Evolutionary conservation across 2,113 vertebrate species (phyloP).

Genomic region (Burhinus oedicnemus): DNA sequence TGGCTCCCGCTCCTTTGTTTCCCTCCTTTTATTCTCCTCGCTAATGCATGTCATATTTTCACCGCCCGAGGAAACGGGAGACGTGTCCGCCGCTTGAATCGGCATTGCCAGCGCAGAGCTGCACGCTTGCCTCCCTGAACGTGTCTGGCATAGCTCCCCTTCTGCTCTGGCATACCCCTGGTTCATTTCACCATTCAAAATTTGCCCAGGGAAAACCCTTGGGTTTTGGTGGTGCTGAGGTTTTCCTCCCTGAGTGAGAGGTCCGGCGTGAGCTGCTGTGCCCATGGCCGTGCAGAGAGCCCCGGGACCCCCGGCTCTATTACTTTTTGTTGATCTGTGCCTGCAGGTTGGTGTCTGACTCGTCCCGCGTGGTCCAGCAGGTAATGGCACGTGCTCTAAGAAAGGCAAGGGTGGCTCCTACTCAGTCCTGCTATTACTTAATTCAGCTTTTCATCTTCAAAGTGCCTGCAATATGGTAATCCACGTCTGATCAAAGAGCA

Average conservation of each 20-base stretch:
- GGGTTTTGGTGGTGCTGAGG: not conserved
- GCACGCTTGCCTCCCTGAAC: too few relatives aligned
- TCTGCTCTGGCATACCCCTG: accelerated
- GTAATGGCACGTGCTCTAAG: not conserved
- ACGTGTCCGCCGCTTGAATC: not conserved
- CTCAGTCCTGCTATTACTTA: accelerated
- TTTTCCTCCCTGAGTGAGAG: not conserved
- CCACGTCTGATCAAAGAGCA: accelerated
- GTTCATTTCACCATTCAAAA: accelerated
- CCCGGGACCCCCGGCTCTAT: accelerated
- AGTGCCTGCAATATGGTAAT: accelerated
- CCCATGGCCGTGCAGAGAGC: not conserved
- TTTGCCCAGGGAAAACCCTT: not conserved
- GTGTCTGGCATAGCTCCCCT: not conserved
- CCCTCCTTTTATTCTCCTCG: conserved; percentile 53
- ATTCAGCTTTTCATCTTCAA: not conserved
- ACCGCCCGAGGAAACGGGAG: conserved; percentile 36
- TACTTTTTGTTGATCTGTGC: accelerated
- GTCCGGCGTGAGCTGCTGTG: accelerated
- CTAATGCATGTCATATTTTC: conserved; percentile 60
- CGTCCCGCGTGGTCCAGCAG: accelerated
- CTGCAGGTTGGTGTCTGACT: not conserved
- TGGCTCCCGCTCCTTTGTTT: conserved; percentile 81
- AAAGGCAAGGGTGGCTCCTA: not conserved
- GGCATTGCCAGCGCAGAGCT: not conserved